Conservation (phyloP, 2,113 vertebrate species). For the Antennarius striatus region DNA sequence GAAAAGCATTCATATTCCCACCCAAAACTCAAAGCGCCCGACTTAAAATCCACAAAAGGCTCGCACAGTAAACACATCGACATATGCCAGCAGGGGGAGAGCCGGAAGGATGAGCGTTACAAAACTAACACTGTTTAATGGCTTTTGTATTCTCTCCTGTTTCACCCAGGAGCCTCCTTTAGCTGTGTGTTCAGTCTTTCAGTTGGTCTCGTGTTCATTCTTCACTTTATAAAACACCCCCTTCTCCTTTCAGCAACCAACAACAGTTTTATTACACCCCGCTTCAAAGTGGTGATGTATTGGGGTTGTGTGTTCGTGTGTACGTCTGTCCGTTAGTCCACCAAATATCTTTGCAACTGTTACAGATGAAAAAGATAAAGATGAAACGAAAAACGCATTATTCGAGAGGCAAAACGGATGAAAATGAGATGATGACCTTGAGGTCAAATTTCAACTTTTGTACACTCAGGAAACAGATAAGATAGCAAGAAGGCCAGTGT, state of each 20-base stretch:
- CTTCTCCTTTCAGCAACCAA: slow-evolving; percentile 23
- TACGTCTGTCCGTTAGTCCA: too few relatives aligned
- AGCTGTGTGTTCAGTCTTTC: slow-evolving; percentile 23
- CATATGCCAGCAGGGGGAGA: slow-evolving; percentile 56
- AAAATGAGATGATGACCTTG: too few relatives aligned
- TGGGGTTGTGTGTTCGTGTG: too few relatives aligned
- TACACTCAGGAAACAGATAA: too few relatives aligned
- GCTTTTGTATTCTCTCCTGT: slow-evolving; percentile 68
- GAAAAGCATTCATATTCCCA: slow-evolving; percentile 42
- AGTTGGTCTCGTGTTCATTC: background rate
- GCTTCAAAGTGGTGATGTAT: too few relatives aligned
- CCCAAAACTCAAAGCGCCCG: slow-evolving; percentile 13
- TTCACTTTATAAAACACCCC: slow-evolving; percentile 48
- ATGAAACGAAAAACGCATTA: too few relatives aligned
- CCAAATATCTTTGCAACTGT: too few relatives aligned
- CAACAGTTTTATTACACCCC: too few relatives aligned
- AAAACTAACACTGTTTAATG: slow-evolving; percentile 73
- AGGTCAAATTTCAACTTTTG: too few relatives aligned
- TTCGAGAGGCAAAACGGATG: too few relatives aligned
- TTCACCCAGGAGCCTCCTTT: slow-evolving; percentile 69
- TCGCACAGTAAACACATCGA: slow-evolving; percentile 48
- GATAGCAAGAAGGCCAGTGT: too few relatives aligned
- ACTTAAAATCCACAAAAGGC: slow-evolving; percentile 31
- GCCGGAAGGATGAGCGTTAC: slow-evolving; percentile 62
- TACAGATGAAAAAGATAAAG: too few relatives aligned